Base-by-base conservation (phyloP, 2,113 vertebrate genomes). In the Euleptes europaea region DNA sequence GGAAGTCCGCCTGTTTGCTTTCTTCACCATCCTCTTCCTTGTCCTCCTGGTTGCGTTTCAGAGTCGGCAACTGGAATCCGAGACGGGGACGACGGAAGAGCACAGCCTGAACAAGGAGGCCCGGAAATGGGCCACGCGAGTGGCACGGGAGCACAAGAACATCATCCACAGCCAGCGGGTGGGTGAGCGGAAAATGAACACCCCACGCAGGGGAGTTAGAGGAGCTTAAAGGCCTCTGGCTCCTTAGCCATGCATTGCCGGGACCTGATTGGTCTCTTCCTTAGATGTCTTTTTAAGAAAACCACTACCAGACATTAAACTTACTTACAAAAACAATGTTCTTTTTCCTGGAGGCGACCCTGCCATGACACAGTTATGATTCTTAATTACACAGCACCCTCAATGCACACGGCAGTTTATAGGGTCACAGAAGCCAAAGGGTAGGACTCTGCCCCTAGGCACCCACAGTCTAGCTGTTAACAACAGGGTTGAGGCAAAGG, bases 61-160 rank as follows among this genome's bases (percentile, higher is more conserved):
- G 99, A 99, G 99, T 86, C 97, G 98, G 14, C 97, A 99, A 82
- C 95, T 99, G 96, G 98, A 99, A 87, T 99, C 98, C 0, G 98
- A 99, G 93, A 97, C 98, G 0, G 98, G 98, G 1, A 99, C 98
- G 1, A 99, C 98, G 0, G 99, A 99, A 88, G 99, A 99, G 93
- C 98, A 99, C 96, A 99, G 99, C 92, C 96, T 99, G 89, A 99
- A 99, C 96, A 99, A 99, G 86, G 99, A 99, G 92, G 99, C 99
- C 80, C 97, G 98, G 76, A 99, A 98, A 87, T 99, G 99, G 99
- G 98, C 99, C 0, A 99, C 98, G 1, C 96, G 98, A 1, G 96
- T 98, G 57, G 99, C 99, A 69, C 94, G 99, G 2, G 98, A 99
- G 90, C 99, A 99, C 95, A 99, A 99, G 93, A 99, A 96, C 86